Evolutionary conservation across 2,113 vertebrate genomes (phyloP), one percentile per base, ranked within the genome.

Genomic region (Genyomyrus donnyi): DNA sequence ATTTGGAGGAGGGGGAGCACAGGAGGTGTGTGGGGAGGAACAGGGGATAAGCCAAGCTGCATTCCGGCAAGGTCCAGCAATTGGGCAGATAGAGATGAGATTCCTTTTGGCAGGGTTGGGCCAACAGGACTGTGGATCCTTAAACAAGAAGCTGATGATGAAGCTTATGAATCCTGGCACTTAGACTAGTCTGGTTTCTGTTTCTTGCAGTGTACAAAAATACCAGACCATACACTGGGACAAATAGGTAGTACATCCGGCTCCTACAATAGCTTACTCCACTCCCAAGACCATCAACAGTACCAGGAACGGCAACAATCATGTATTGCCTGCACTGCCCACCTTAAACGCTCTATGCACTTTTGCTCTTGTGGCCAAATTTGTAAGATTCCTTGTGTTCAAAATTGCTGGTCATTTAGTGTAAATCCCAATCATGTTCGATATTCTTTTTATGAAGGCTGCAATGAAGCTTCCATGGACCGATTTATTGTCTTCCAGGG

Each of bases 51-150:
- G 53, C 49, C 74, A 27, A 45, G 80, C 42, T 53, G 91, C 89
- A 0, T 80, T 93, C 91, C 66, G 91, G 89, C 92, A 93, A 93
- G 91, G 93, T 91, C 92, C 88, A 92, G 90, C 92, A 92, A 92
- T 84, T 89, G 91, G 91, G 94, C 94, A 92, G 93, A 91, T 56
- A 66, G 27, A 91, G 74, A 88, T 13, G 19, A 85, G 92, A 94
- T 95, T 93, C 93, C 94, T 94, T 95, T 93, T 96, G 95, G 95
- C 96, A 94, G 91, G 90, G 90, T 88, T 94, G 93, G 94, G 93
- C 89, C 56, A 45, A 88, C 53, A 15, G 42, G 31, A 42, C 62
- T 56, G 50, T 27, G 49, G 85, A 48, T 74, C 46, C 46, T 45
- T 88, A 58, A 52, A 45, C 90, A 91, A 85, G 86, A 91, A 89